Base-by-base conservation (phyloP, 2,888 invertebrate genomes). In the Limnephilus lunatus region DNA sequence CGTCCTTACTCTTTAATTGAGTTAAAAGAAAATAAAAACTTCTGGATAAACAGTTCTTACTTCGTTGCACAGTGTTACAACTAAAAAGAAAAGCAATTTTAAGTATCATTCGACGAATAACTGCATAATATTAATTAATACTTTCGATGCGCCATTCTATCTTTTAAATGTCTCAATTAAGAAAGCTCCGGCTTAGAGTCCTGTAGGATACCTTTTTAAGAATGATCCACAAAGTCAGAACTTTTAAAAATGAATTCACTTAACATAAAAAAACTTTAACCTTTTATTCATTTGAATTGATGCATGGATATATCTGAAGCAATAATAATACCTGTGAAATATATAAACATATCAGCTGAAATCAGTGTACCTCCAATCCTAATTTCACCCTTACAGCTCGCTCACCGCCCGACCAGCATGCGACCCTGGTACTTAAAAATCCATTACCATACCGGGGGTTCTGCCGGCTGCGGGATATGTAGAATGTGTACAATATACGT, bases 401-500 rank as follows among this genome's bases (percentile, higher is more conserved):
- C 44, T 19, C 25, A 86, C 85, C 15, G 85, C 48, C 31, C 87
- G 32, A 19, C 89, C 91, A 91, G 86, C 90, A 48, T 89, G 91
- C 32, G 91, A 85, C 68, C 68, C 86, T 82, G 90, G 92, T 92
- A 92, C 92, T 92, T 92, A 92, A 92, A 92, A 92, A 92, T 92
- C 92, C 92, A 92, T 92, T 92, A 91, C 92, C 92, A 86, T 91
- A 81, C 87, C n/a, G 44, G 92, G 92, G 92, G 68, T 68, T 92
- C 92, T 86, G 90, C 90, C 83, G 85, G 86, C 91, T 90, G 32
- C 91, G 86, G 91, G 91, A 89, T 89, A 35, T 30, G 32, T 14
- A 19, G 14, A 68, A 30, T 82, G 82, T 32, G 31, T 32, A 30
- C 82, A 82, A 32, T 30, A 32, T 90, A 53, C 85, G 86, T 68